Evolutionary conservation across 2,888 invertebrate species (phyloP).

Genomic region (Platynereis dumerilii): DNA sequence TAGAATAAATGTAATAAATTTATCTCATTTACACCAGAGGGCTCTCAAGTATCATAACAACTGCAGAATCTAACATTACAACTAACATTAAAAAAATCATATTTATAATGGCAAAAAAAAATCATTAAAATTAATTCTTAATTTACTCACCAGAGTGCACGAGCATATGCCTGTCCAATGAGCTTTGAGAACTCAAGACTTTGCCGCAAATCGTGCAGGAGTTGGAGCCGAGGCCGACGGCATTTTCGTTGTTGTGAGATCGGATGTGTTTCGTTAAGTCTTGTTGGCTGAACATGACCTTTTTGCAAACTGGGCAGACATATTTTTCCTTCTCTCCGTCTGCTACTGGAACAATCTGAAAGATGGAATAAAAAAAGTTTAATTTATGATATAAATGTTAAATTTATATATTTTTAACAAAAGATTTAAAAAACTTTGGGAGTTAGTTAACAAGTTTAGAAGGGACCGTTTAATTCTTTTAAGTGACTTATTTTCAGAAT

Average conservation of each 20-base stretch:
- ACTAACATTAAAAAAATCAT: too few species aligned
- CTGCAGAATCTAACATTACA: too few species aligned
- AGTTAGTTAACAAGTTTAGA: too few species aligned
- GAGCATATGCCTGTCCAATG: constrained; percentile 79
- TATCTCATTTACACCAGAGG: too few species aligned
- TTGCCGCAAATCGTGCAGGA: constrained; percentile 75
- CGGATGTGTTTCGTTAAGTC: constrained; percentile 76
- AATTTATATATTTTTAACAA: neutral
- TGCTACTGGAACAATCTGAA: constrained; percentile 57
- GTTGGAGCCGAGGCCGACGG: constrained; percentile 53
- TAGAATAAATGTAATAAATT: too few species aligned
- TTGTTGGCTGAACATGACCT: constrained; percentile 70
- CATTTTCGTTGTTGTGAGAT: constrained; percentile 54
- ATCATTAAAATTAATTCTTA: too few species aligned
- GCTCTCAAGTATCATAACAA: too few species aligned
- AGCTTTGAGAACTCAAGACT: constrained; percentile 77
- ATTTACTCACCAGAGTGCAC: constrained; percentile 73
- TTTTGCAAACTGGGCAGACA: constrained; percentile 73
- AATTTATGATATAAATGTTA: neutral
- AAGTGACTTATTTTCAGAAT: neutral
- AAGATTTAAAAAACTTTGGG: neutral
- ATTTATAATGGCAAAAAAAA: too few species aligned
- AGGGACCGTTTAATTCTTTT: neutral
- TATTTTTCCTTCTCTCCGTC: constrained; percentile 60
- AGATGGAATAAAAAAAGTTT: constrained; percentile 10